Base-by-base conservation (phyloP, 2,888 invertebrate genomes). In the Trachelus stipa region DNA sequence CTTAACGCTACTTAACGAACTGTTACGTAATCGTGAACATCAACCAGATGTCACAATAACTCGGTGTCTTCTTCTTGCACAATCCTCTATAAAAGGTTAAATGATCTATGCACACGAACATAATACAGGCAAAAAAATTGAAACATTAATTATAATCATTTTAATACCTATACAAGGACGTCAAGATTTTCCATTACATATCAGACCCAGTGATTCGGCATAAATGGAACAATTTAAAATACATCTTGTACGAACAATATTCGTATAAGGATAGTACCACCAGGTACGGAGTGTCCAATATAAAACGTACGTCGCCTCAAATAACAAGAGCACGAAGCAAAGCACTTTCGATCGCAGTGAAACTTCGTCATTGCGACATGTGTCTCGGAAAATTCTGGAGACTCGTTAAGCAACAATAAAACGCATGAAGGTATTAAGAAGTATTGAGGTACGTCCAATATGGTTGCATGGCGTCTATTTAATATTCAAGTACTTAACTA, bases 311-410 rank as follows among this genome's bases (percentile, higher is more conserved):
- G 73, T 11, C 2, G 23, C 23, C 12, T 71, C 56, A 15, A 73
- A 83, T 82, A 82, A 85, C 56, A 56, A 56, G 56, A 56, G 56
- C 23, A 56, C 56, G 23, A 56, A 56, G 56, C 56, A 15, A 77
- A 79, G 81, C 81, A 87, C 88, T 88, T 88, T 88, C 85, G 82
- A 82, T 83, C 76, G 77, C 76, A 82, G 87, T 86, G 87, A 87
- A 87, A 88, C 86, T 83, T 71, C 69, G 75, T 69, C 73, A 79
- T 88, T 88, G 86, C 85, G 85, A 88, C 85, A 87, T 56, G 23
- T 56, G 83, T 82, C 74, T 79, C 78, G 81, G 87, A 87, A 89
- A 89, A 86, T 86, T 87, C 80, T 83, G 80, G 79, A 76, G 81
- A 80, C 83, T 83, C 33, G 79, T 88, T 87, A 81, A 82, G 84